Evolutionary conservation across 2,113 vertebrate genomes (phyloP), one percentile per base, ranked within the genome.

Genomic region (Apaloderma vittatum): DNA sequence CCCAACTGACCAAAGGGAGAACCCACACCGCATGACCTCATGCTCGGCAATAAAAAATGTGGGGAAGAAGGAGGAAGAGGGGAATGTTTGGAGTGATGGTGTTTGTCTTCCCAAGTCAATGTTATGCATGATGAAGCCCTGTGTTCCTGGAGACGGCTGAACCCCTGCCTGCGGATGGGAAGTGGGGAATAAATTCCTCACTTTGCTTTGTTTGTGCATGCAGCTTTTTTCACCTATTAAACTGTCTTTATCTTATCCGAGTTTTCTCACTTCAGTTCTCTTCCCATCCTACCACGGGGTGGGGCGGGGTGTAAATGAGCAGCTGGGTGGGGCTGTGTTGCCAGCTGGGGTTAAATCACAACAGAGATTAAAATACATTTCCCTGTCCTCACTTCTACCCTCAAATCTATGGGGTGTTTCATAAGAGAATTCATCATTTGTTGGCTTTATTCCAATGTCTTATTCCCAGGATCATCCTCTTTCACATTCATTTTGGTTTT

Each of bases 31-130:
- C 12, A 43, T 4, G 14, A 13, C 2, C 1, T 11, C 6, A 5
- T 46, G 27, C 7, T 62, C 51, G 23, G 51, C 15, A 62, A 48
- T 4, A 40, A 88, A 29, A 20, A 8, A 14, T n/a, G 23, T 61
- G 16, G 12, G 15, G 23, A 57, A 45, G 26, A 37, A 65, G 46
- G 10, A 62, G 6, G 45, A 77, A 77, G 7, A 3, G 2, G 11
- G 3, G 4, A 3, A 49, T 1, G 2, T 58, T 88, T 0, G 6
- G 52, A 66, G 18, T 4, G 18, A 62, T 8, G 10, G 5, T 4
- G 0, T 32, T 90, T 54, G 40, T 40, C 40, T 40, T 11, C 40
- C 40, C 40, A 40, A 40, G 40, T 40, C 40, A 40, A 10, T 40
- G 40, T 40, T 40, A 40, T 40, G 40, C 40, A 40, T 40, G 40